A percentile compares a stretch with the other conserved stretches of the same genome.
Conservation (phyloP, 2,888 invertebrate species). For the Sthenelais limicola region DNA sequence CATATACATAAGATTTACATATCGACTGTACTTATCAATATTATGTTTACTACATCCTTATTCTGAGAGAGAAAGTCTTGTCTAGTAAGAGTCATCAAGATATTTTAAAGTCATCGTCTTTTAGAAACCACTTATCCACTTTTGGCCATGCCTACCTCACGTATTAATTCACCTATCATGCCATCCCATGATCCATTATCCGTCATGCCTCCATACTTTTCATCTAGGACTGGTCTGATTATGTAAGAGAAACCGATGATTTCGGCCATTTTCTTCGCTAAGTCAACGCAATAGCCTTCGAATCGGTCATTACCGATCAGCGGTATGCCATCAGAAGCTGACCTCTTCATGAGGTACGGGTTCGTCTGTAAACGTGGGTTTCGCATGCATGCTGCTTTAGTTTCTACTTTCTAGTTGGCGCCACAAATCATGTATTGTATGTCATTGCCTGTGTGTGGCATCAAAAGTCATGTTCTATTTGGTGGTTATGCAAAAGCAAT, state of each 20-base stretch:
- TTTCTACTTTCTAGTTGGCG: too few relatives aligned
- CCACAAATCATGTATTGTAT: too few relatives aligned
- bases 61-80: too few relatives aligned
- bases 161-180: conserved; percentile 53
- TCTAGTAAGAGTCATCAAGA: too few relatives aligned
- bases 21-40: too few relatives aligned
- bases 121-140: too few relatives aligned
- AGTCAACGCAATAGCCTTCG: conserved; percentile 74
- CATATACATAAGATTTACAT: too few relatives aligned
- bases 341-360: conserved; percentile 64
- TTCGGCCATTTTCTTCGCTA: conserved; percentile 69
- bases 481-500: too few relatives aligned
- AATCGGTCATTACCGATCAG: conserved; percentile 77
- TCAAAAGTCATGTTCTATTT: too few relatives aligned
- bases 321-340: conserved; percentile 52
- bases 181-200: conserved; percentile 58
- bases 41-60: too few relatives aligned
- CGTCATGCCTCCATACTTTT: conserved; percentile 51
- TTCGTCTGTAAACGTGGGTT: conserved; percentile 57
- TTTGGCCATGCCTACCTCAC: conserved; percentile 50
- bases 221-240: conserved; percentile 52
- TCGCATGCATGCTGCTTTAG: not conserved
- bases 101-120: too few relatives aligned
- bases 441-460: too few relatives aligned
- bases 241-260: conserved; percentile 70